Evolutionary conservation across 2,888 invertebrate species (phyloP).

Genomic region (Epistrophe grossulariae): DNA sequence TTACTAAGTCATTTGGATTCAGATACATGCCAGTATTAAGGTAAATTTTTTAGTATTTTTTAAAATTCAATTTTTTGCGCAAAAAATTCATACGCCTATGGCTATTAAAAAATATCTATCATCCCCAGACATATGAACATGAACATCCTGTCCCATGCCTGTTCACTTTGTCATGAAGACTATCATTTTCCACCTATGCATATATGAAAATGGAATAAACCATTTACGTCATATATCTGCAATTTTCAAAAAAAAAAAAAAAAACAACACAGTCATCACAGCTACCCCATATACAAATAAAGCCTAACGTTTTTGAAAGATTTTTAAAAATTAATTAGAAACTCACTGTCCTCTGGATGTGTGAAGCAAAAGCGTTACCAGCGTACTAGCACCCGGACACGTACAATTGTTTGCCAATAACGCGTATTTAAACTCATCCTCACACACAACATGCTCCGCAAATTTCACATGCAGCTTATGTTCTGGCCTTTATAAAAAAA

Average conservation of each 20-base stretch:
- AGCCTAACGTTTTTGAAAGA: neutral
- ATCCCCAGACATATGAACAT: neutral
- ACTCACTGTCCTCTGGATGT: slow-evolving; percentile 99
- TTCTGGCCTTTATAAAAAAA: slow-evolving; percentile 89
- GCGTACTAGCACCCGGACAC: slow-evolving; percentile 98
- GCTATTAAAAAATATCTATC: neutral
- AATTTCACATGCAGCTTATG: slow-evolving; percentile 99
- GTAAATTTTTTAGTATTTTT: neutral
- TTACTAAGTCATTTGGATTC: too few species aligned
- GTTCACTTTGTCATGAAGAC: neutral
- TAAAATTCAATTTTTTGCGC: neutral
- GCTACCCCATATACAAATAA: neutral
- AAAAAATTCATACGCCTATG: neutral
- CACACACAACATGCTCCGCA: slow-evolving; percentile 99
- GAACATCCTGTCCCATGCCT: neutral
- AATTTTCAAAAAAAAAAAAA: too few species aligned
- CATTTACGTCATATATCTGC: too few species aligned
- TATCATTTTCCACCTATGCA: neutral
- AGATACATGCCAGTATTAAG: neutral
- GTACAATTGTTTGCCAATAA: slow-evolving; percentile 99
- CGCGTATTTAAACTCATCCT: slow-evolving; percentile 99
- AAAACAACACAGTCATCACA: neutral
- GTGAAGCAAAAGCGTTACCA: slow-evolving; percentile 97
- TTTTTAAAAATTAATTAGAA: slow-evolving; percentile 51
- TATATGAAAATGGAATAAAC: neutral